A percentile compares a stretch with the other conserved stretches of the same genome.
Evolutionary conservation across 1,140 invertebrate genomes (phyloP).

Genomic region (Epicauta chinensis): DNA sequence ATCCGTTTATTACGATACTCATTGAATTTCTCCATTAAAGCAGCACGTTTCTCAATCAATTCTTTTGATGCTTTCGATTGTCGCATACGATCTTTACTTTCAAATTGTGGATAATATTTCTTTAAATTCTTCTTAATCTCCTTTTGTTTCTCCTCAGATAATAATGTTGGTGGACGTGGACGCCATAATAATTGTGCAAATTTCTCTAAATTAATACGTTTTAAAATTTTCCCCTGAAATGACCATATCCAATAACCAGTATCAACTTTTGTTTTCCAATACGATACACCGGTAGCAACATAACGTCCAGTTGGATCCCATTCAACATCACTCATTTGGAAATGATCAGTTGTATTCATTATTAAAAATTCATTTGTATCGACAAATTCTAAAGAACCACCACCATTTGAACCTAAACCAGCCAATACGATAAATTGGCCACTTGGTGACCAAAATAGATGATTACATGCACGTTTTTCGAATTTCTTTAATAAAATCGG

Average conservation of each 20-base stretch:
- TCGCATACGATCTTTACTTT: constrained; percentile 90
- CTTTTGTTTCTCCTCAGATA: constrained; percentile 75
- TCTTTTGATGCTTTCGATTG: constrained; percentile 94
- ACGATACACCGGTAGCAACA: constrained; percentile 90
- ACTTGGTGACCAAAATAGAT: constrained; percentile 93
- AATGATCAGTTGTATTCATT: constrained; percentile 91
- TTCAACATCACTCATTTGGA: constrained; percentile 86
- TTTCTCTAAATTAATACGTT: constrained; percentile 78
- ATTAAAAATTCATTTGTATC: constrained; percentile 93
- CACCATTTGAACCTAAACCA: constrained; percentile 69
- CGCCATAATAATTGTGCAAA: constrained; percentile 96
- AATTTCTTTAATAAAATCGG: constrained; percentile 82
- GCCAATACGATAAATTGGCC: constrained; percentile 95
- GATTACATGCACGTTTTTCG: constrained; percentile 88
- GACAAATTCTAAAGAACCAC: constrained; percentile 89
- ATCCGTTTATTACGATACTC: constrained; percentile 70
- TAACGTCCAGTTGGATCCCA: constrained; percentile 99
- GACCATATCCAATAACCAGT: constrained; percentile 97
- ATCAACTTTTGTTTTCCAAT: constrained; percentile 95
- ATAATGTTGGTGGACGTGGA: constrained; percentile 81
- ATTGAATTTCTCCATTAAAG: constrained; percentile 82
- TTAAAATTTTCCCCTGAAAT: constrained; percentile 74
- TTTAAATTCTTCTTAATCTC: constrained; percentile 98
- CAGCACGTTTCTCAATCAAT: constrained; percentile 87
- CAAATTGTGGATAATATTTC: constrained; percentile 94